Evolutionary conservation across 2,797 vertebrate species (phyloP).

Genomic region (Carcharodon carcharias): DNA sequence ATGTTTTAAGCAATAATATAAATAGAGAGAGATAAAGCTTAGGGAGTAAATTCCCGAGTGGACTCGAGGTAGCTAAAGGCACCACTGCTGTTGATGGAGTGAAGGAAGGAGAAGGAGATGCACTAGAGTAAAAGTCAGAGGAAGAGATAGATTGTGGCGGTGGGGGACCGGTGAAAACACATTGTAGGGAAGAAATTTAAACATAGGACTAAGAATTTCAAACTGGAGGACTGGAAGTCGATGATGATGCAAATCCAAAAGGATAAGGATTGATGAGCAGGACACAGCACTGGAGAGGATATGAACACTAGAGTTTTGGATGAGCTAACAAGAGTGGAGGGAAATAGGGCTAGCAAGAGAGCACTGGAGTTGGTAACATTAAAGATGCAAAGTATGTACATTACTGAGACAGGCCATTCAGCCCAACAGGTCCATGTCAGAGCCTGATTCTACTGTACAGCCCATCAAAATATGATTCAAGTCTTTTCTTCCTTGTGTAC

Average conservation of each 20-base stretch:
- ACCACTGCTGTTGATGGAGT: too few relatives aligned
- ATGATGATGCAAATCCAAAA: not conserved
- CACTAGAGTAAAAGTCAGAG: not conserved
- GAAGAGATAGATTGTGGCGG: not conserved
- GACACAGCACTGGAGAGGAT: not conserved
- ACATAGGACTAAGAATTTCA: not conserved
- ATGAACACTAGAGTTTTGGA: not conserved
- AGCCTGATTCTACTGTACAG: too few relatives aligned
- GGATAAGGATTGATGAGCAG: not conserved
- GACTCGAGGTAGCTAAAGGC: too few relatives aligned
- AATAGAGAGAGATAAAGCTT: not conserved
- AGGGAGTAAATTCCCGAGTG: not conserved
- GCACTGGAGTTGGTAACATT: not conserved
- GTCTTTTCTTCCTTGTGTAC: too few relatives aligned
- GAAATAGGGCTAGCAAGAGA: not conserved
- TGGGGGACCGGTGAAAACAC: not conserved
- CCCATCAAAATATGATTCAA: not conserved
- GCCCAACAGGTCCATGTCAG: not conserved
- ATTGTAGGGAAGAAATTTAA: not conserved
- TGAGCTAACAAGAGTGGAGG: not conserved
- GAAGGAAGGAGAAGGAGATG: not conserved
- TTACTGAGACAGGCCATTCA: not conserved
- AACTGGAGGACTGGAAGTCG: not conserved
- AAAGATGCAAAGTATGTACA: not conserved
- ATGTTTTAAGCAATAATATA: not conserved